Evolutionary conservation across 2,888 invertebrate genomes (phyloP), one percentile per base, ranked within the genome.

Genomic region (Chrysolina haemoptera): DNA sequence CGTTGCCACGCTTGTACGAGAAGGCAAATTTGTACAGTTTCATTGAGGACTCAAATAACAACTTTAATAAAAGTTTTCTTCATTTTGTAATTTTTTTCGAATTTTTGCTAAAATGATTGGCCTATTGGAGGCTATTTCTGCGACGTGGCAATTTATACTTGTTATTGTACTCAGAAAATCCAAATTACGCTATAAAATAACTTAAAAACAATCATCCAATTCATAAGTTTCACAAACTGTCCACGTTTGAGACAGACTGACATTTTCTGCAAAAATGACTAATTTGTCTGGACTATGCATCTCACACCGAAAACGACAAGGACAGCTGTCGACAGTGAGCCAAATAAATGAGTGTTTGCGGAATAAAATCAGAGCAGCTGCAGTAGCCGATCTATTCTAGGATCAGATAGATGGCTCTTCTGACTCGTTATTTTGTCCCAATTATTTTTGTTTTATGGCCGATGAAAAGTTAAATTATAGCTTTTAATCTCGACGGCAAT

Each of bases 391-490:
- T 85, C 85, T 86, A 86, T 86, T 86, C 84, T 84, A 81, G 82
- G 84, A 83, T 82, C 82, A 85, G 83, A 86, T 85, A 82, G 83
- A 86, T 86, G 82, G 78, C 83, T 82, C 83, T 84, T 67, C 72
- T 70, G 76, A 82, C 82, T 84, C 83, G 84, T 85, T 85, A 85
- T 83, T 84, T 84, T 85, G 84, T 85, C 83, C 85, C 83, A 86
- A 86, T 86, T 86, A 86, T 86, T 86, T 86, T 84, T 85, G 83
- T 85, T 86, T 86, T 85, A 85, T 84, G 84, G 83, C 79, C 82
- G 85, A 84, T 82, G 83, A 86, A 85, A 85, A 82, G 80, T 82
- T 84, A 81, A 85, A 83, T 83, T 84, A 84, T 83, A 76, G 75
- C 80, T 76, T 76, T 80, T 80, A 79, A 81, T 82, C 82, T 82